Conservation (phyloP, 2,888 invertebrate species). For the Thysanoteuthis rhombus region DNA sequence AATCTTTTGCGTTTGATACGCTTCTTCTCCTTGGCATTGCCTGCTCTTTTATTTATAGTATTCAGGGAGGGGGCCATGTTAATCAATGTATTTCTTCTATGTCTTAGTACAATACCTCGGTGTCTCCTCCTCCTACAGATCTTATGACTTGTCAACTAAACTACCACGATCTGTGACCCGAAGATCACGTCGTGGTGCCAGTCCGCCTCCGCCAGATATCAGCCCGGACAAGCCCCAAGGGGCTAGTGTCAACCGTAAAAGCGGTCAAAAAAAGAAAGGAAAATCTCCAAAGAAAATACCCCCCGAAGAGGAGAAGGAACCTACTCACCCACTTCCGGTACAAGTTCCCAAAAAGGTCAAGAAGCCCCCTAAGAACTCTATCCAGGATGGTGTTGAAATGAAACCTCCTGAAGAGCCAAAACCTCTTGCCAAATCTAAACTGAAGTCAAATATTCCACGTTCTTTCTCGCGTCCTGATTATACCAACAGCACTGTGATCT, state of each 20-base stretch:
- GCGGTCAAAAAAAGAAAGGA: not conserved
- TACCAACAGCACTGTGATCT: not conserved
- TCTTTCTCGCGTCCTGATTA: not conserved
- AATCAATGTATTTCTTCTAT: not conserved
- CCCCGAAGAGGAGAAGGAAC: not conserved
- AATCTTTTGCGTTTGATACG: not conserved
- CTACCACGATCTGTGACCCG: not conserved
- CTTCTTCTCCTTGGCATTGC: not conserved
- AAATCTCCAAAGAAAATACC: not conserved
- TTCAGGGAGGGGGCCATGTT: not conserved
- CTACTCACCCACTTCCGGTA: no score
- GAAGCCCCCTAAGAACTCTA: not conserved
- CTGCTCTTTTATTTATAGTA: not conserved
- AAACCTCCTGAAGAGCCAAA: not conserved
- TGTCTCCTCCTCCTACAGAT: not conserved
- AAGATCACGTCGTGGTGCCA: not conserved
- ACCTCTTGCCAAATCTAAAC: not conserved
- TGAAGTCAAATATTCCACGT: not conserved
- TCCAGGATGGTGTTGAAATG: not conserved
- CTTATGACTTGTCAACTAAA: not conserved
- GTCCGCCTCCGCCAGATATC: not conserved
- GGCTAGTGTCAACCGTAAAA: no score
- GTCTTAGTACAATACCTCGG: not conserved
- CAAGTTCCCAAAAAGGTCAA: not conserved
- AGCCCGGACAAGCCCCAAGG: not conserved